A percentile compares a stretch with the other conserved stretches of the same genome.
Conservation (phyloP, 1,140 invertebrate species). For the Zaprionus tsacasi region DNA sequence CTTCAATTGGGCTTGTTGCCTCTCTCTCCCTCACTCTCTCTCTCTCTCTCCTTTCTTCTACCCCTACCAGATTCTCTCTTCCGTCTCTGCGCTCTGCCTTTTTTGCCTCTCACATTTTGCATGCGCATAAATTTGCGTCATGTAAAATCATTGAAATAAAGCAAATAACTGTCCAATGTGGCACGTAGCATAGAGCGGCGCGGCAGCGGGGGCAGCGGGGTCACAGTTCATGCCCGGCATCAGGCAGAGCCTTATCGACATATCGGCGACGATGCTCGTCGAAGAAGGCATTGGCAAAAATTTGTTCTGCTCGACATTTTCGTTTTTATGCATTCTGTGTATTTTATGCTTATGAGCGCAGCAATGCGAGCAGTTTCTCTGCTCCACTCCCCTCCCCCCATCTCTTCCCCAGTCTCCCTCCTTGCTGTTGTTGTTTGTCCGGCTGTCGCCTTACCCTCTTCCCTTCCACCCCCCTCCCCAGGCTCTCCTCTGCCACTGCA, state of each 20-base stretch:
- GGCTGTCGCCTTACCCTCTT: conserved; percentile 29
- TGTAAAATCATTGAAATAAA: conserved; percentile 80
- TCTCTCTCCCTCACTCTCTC: neutral
- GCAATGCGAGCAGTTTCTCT: conserved; percentile 66
- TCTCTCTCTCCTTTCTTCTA: neutral
- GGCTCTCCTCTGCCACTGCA: neutral
- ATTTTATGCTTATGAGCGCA: conserved; percentile 73
- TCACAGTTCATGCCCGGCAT: neutral
- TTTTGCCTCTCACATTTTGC: conserved; percentile 23
- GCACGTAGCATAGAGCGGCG: neutral
- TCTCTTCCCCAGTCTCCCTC: conserved; percentile 1
- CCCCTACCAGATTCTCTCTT: too few species aligned
- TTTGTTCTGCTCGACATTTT: conserved; percentile 22
- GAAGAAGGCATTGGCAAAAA: conserved; percentile 18
- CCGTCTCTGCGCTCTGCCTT: neutral
- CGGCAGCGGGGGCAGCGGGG: neutral
- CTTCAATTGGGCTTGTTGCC: neutral
- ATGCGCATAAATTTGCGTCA: conserved; percentile 76
- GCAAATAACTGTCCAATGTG: conserved; percentile 73
- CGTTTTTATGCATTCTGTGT: conserved; percentile 47
- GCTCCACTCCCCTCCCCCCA: too few species aligned
- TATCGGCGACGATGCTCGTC: neutral
- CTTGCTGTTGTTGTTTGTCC: conserved; percentile 42
- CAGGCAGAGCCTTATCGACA: conserved; percentile 15
- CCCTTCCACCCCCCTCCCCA: conserved; percentile 33